phyloP scores from a whole-genome alignment of 2,797 vertebrate genomes.

The Jordanella pulchra region DNA sequence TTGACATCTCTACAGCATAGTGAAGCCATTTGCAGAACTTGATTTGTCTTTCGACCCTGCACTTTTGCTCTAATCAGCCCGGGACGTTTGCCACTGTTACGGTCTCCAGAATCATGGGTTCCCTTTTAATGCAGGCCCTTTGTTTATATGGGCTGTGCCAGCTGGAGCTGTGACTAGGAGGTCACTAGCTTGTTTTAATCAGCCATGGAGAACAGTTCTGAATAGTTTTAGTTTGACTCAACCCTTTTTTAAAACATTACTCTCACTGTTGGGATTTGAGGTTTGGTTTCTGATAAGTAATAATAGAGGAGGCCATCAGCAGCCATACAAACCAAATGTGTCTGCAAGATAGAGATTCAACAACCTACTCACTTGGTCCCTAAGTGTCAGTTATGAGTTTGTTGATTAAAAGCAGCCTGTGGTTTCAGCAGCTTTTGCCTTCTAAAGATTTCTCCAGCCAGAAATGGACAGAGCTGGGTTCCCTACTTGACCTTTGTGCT shows the following conservation, averaged over 20 bases:
- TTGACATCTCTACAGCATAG: slow-evolving; percentile 57
- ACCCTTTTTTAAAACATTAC: slow-evolving; percentile 70
- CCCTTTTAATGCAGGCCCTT: slow-evolving; percentile 41
- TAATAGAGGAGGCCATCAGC: slow-evolving; percentile 20
- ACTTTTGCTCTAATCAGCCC: slow-evolving; percentile 39
- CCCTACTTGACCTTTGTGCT: background rate
- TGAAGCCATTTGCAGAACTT: slow-evolving; percentile 65
- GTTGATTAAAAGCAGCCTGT: slow-evolving; percentile 25
- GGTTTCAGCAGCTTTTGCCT: slow-evolving; percentile 10
- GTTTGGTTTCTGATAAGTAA: slow-evolving; percentile 63
- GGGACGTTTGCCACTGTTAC: slow-evolving; percentile 60
- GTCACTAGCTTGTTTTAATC: slow-evolving; percentile 72
- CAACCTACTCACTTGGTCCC: background rate
- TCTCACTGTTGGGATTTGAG: slow-evolving; percentile 64
- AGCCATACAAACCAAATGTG: slow-evolving; percentile 12
- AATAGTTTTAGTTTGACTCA: slow-evolving; percentile 68
- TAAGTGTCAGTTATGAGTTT: slow-evolving; percentile 12
- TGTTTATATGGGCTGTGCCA: slow-evolving; percentile 69
- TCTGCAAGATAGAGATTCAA: background rate
- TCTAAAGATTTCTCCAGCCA: background rate
- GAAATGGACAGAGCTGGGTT: background rate
- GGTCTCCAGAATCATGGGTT: slow-evolving; percentile 38
- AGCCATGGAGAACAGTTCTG: slow-evolving; percentile 70
- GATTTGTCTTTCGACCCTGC: slow-evolving; percentile 50
- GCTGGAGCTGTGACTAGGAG: slow-evolving; percentile 62